These are phyloP conservation scores for Drosophila atroscutellata DNA, from an alignment of 2,888 invertebrate species.

Conservation along the genomic window DNA sequence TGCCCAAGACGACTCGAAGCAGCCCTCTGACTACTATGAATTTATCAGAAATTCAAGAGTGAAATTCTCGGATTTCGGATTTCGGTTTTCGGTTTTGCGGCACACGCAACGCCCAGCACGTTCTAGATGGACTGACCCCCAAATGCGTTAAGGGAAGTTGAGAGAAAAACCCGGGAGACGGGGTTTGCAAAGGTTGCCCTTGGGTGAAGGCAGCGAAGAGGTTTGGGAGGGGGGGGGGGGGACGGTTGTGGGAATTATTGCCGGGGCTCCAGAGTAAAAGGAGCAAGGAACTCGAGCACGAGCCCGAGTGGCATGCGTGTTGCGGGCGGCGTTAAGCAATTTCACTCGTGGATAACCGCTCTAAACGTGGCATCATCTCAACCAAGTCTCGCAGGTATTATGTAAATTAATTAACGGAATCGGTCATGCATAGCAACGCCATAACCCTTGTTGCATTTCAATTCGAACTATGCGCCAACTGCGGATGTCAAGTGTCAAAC, in stretches of 20 bases:
- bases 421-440: slow-evolving; percentile 25
- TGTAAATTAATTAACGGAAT: slow-evolving; percentile 74
- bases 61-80: slow-evolving; percentile 69
- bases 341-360: slow-evolving; percentile 62
- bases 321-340: slow-evolving; percentile 48
- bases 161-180: background rate
- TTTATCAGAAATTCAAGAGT: slow-evolving; percentile 80
- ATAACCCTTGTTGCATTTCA: slow-evolving; percentile 46
- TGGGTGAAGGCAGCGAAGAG: slow-evolving; percentile 1
- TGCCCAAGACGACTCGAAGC: slow-evolving; percentile 13
- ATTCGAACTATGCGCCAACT: slow-evolving; percentile 21
- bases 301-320: slow-evolving; percentile 44
- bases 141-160: slow-evolving; percentile 46
- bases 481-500: slow-evolving; percentile 6
- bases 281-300: background rate
- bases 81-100: background rate
- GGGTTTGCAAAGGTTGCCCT: background rate
- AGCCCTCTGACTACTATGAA: slow-evolving; percentile 55
- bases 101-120: slow-evolving; percentile 56
- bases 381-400: slow-evolving; percentile 67
- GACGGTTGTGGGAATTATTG: slow-evolving; percentile 7
- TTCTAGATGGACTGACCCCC: slow-evolving; percentile 71
- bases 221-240: slow-evolving; percentile 2
- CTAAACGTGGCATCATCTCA: slow-evolving; percentile 53
- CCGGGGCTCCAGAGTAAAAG: background rate